Percentiles rank a stretch among this genome's conserved stretches.
Evolutionary conservation across 1,140 invertebrate genomes (phyloP).

Genomic region (Carposina sasakii): DNA sequence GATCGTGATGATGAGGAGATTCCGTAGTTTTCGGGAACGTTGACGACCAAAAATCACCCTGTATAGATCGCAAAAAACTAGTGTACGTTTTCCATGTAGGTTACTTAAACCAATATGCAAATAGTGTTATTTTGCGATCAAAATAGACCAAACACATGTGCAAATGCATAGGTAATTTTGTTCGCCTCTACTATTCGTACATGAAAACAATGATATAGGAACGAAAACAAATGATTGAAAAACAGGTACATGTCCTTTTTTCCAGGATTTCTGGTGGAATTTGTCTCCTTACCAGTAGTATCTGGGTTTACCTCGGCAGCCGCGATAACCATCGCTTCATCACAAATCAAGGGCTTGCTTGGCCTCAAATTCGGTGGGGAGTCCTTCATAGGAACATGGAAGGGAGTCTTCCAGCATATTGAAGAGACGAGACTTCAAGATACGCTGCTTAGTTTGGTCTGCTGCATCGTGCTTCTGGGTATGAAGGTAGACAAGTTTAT

Average conservation of each 20-base stretch:
- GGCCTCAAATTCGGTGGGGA: conserved; percentile 78
- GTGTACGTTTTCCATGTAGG: too few relatives aligned
- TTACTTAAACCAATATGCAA: too few relatives aligned
- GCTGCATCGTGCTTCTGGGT: conserved; percentile 75
- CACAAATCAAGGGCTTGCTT: conserved; percentile 84
- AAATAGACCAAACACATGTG: too few relatives aligned
- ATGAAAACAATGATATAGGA: not conserved
- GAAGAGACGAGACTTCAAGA: conserved; percentile 73
- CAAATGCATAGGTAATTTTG: too few relatives aligned
- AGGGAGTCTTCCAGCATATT: conserved; percentile 72
- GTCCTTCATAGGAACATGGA: conserved; percentile 76
- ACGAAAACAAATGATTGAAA: not conserved
- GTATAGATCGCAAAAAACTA: too few relatives aligned
- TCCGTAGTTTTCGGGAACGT: too few relatives aligned
- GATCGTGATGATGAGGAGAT: too few relatives aligned
- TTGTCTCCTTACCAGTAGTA: conserved; percentile 89
- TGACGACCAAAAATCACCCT: too few relatives aligned
- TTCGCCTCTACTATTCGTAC: too few relatives aligned
- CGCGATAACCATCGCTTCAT: conserved; percentile 86
- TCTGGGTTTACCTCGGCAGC: conserved; percentile 91
- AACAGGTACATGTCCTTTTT: conserved; percentile 16
- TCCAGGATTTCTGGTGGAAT: conserved; percentile 88
- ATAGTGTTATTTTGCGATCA: too few relatives aligned
- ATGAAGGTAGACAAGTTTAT: conserved; percentile 75
- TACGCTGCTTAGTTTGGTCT: conserved; percentile 76